Evolutionary conservation across 2,888 invertebrate genomes (phyloP).

Genomic region (Nasonia oneida): DNA sequence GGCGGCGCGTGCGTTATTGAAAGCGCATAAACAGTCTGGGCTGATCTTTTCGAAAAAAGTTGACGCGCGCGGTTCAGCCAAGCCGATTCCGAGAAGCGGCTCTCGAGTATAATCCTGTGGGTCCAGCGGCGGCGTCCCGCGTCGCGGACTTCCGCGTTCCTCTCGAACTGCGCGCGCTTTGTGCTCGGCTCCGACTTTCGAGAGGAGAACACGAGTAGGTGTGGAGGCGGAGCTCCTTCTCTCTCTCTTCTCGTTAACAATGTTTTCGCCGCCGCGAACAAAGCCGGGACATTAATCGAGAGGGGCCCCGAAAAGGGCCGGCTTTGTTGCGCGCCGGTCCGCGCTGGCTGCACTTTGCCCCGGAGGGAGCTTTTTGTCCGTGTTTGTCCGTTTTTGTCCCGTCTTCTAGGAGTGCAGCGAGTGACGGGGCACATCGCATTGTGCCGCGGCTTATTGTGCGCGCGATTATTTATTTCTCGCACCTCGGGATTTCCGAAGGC

Average conservation of each 20-base stretch:
- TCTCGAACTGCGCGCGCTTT: slow-evolving; percentile 52
- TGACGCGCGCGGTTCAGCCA: not conserved
- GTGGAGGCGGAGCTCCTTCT: slow-evolving; percentile 14
- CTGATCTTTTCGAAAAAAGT: not conserved
- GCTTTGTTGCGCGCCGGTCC: not conserved
- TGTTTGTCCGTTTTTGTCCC: too few relatives aligned
- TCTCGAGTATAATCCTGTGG: not conserved
- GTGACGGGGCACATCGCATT: slow-evolving; percentile 29
- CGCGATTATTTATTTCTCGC: slow-evolving; percentile 18
- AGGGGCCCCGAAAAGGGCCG: slow-evolving; percentile 18
- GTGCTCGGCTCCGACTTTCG: slow-evolving; percentile 53
- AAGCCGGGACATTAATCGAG: slow-evolving; percentile 55
- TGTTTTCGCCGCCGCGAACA: slow-evolving; percentile 61
- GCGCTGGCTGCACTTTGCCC: not conserved
- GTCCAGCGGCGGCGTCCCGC: slow-evolving; percentile 56
- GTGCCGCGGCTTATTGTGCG: not conserved
- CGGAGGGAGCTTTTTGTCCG: slow-evolving; percentile 4
- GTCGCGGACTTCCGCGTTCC: slow-evolving; percentile 68
- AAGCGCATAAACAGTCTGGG: not conserved
- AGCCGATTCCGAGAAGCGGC: not conserved
- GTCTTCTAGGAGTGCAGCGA: not conserved
- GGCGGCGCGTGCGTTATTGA: slow-evolving; percentile 24
- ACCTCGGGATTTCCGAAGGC: not conserved
- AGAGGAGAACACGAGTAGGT: not conserved
- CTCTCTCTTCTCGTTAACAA: slow-evolving; percentile 51